These are phyloP conservation scores for Otus sunia DNA, from an alignment of 2,113 vertebrate species.

Conservation along the genomic window DNA sequence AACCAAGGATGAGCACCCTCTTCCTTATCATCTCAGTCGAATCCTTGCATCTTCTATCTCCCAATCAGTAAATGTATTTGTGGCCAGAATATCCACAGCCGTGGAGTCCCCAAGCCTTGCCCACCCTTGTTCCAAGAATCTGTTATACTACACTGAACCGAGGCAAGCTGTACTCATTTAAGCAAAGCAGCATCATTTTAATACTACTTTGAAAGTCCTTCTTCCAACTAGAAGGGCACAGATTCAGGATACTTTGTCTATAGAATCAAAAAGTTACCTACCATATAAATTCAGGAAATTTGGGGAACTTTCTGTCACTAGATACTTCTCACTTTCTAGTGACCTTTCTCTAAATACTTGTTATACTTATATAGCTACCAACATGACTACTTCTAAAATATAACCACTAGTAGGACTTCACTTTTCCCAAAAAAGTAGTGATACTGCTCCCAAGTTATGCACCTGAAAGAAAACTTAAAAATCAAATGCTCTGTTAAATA, in stretches of 20 bases:
- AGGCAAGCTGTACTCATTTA: background rate
- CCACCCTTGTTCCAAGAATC: background rate
- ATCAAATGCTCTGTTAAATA: background rate
- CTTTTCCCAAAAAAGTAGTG: background rate
- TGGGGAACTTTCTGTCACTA: background rate
- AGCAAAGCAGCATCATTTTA: background rate
- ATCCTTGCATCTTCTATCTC: background rate
- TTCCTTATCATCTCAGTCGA: background rate
- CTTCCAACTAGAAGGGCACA: background rate
- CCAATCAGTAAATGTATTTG: background rate
- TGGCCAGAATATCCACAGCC: background rate
- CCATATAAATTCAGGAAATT: background rate
- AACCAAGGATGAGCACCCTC: background rate
- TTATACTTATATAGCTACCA: background rate
- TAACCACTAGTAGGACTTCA: background rate
- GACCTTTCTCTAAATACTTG: background rate
- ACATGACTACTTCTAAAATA: background rate
- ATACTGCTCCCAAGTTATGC: background rate
- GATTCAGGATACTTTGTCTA: background rate
- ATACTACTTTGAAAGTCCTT: background rate
- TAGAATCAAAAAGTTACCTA: background rate
- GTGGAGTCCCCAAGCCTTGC: background rate
- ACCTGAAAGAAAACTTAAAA: background rate
- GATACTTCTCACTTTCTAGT: background rate
- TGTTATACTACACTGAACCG: background rate